Evolutionary conservation across 1,140 invertebrate species (phyloP), one percentile per base, ranked within the genome.

Genomic region (Mizuhopecten yessoensis): DNA sequence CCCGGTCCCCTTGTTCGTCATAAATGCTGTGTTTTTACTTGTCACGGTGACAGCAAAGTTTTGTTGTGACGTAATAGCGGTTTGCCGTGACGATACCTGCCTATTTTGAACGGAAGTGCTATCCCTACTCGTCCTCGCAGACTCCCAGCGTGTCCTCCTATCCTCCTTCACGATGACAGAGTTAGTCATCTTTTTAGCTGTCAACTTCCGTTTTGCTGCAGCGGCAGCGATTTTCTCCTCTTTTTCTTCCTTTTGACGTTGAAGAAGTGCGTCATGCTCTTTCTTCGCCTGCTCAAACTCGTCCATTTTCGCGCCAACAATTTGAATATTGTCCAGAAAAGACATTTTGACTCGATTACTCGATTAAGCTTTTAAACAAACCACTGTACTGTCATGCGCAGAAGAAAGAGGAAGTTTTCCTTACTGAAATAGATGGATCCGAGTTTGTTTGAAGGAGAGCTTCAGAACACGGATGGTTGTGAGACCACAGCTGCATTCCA

Each of bases 211-310:
- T 11, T 75, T 75, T n/a, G 15, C 57, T 0, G 23, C 57, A n/a
- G 57, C 57, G 57, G 57, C 57, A 75, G 57, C 57, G 23, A 75
- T 75, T n/a, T 75, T 75, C n/a, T 75, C 57, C 57, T 75, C 57
- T 29, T 75, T 75, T 75, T 75, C 57, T 11, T 75, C 57, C 11
- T n/a, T 75, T n/a, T 75, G 57, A 29, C 57, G 57, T 29, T 75
- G 57, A 75, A 75, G 57, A 0, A 75, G 57, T 75, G 57, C 57
- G 29, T 75, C 57, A 29, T 75, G 57, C n/a, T 75, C 57, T 13
- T 75, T 75, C 57, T 75, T 75, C 57, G 57, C 57, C n/a, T 75
- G 57, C n/a, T 75, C 57, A 29, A 75, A 75, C 57, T 75, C 57
- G 57, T 75, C 57, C 57, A 75, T 75, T 75, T 75, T 75, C n/a